Percentiles rank a stretch among this genome's conserved stretches.
Evolutionary conservation across 2,113 vertebrate species (phyloP).

Genomic region (Microtus ochrogaster): DNA sequence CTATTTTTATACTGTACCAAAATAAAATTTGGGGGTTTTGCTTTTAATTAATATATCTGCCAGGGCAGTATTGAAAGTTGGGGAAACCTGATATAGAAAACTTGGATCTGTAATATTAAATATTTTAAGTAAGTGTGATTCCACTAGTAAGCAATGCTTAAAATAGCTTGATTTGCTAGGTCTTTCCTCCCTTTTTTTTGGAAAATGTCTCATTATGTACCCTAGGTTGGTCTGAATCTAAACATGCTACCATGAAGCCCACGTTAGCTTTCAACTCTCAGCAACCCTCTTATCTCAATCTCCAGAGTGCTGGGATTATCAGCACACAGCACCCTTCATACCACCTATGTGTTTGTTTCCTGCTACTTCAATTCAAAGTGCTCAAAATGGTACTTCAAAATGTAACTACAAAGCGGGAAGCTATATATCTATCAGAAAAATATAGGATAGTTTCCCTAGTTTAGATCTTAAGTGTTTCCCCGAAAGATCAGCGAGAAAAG

Average conservation of each 20-base stretch:
- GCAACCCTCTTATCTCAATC: background rate
- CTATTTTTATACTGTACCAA: background rate
- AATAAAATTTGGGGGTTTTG: background rate
- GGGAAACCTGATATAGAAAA: background rate
- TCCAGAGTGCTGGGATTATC: background rate
- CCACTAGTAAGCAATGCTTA: background rate
- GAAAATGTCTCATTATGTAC: background rate
- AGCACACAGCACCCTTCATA: background rate
- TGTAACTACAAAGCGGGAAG: background rate
- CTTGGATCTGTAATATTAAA: background rate
- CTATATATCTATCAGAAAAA: background rate
- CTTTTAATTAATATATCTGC: background rate
- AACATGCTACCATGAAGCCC: background rate
- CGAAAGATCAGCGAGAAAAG: background rate
- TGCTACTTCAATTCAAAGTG: slow-evolving; percentile 14
- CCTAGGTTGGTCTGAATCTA: background rate
- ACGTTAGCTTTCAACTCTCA: background rate
- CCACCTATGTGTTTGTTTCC: background rate
- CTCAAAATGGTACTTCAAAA: background rate
- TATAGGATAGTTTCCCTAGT: background rate
- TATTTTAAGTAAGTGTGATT: background rate
- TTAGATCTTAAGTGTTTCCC: background rate
- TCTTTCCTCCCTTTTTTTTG: background rate
- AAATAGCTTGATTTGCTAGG: background rate
- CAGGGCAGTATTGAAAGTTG: background rate